A percentile compares a stretch with the other conserved stretches of the same genome.
Evolutionary conservation across 2,113 vertebrate species (phyloP).

Genomic region (Jacana jacana): DNA sequence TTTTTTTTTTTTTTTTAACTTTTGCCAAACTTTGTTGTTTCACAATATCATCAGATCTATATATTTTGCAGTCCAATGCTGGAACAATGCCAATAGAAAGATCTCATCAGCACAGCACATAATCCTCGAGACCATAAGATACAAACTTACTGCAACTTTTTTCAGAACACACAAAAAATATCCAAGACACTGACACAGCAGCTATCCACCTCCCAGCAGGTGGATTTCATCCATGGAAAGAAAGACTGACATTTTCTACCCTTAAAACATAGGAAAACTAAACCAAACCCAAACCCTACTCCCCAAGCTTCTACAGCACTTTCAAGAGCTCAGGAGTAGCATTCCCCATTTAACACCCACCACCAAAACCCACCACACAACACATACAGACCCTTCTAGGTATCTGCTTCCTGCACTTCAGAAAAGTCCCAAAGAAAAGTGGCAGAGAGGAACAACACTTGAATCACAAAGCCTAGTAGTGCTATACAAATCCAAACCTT

Average conservation of each 20-base stretch:
- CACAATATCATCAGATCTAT: not conserved
- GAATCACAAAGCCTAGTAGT: not conserved
- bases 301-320: not conserved
- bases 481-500: not conserved
- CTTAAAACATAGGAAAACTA: not conserved
- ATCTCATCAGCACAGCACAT: not conserved
- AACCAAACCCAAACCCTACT: not conserved
- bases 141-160: not conserved
- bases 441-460: not conserved
- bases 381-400: accelerated
- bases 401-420: not conserved
- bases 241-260: not conserved
- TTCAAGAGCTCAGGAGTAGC: not conserved
- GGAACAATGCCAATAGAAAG: not conserved
- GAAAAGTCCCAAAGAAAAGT: not conserved
- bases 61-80: not conserved
- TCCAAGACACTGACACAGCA: not conserved
- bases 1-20: not conserved
- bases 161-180: not conserved
- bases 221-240: not conserved
- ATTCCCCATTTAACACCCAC: not conserved
- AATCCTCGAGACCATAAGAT: not conserved
- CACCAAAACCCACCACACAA: not conserved
- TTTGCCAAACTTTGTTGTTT: not conserved
- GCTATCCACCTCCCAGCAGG: not conserved